These are phyloP conservation scores for Sinocyclocheilus rhinocerous DNA, from an alignment of 2,113 vertebrate species.

Conservation along the genomic window DNA sequence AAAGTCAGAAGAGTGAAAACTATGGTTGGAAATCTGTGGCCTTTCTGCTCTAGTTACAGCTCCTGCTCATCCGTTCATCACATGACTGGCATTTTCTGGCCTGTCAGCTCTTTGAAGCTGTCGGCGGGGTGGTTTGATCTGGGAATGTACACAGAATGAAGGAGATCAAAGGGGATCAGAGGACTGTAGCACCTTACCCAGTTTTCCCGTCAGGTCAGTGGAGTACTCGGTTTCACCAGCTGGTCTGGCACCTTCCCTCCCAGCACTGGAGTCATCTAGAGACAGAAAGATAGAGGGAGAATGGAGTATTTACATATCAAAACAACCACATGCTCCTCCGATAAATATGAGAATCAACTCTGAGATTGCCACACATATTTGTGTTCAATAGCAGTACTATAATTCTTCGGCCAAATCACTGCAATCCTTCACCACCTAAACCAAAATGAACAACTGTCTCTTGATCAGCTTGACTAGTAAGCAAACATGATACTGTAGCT, in stretches of 20 bases:
- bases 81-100: slow-evolving; percentile 74
- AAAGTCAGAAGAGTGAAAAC: slow-evolving; percentile 35
- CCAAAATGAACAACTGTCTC: slow-evolving; percentile 31
- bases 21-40: slow-evolving; percentile 70
- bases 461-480: background rate
- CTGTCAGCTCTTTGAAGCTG: slow-evolving; percentile 80
- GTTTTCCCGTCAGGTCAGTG: slow-evolving; percentile 83
- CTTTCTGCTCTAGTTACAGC: slow-evolving; percentile 68
- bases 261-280: slow-evolving; percentile 85
- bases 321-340: background rate
- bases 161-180: slow-evolving; percentile 37
- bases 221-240: slow-evolving; percentile 74
- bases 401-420: background rate
- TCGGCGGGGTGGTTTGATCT: slow-evolving; percentile 72
- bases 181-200: slow-evolving; percentile 79
- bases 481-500: slow-evolving; percentile 39
- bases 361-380: background rate
- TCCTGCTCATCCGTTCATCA: slow-evolving; percentile 62
- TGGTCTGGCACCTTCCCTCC: slow-evolving; percentile 73
- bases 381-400: background rate
- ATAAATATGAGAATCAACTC: background rate
- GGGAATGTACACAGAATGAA: slow-evolving; percentile 65
- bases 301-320: slow-evolving; percentile 34
- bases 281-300: slow-evolving; percentile 30
- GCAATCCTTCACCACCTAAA: background rate